Base-by-base conservation (phyloP, 2,113 vertebrate genomes). In the Blennius ocellaris region DNA sequence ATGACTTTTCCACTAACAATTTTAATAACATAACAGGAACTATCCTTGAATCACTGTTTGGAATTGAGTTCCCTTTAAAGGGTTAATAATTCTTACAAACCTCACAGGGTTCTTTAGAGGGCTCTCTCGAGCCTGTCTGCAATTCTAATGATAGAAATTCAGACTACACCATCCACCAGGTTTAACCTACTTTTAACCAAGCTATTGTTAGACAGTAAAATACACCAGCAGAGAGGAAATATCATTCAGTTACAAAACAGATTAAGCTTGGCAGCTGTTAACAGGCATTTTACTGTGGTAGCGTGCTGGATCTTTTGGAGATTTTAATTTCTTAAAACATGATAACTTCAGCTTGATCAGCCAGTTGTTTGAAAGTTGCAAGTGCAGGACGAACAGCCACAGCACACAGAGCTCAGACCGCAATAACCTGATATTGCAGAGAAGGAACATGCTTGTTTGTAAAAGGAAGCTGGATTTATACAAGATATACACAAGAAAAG, bases 111-210 rank as follows among this genome's bases (percentile, higher is more conserved):
- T 67, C 76, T 67, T 58, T 8, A 47, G 53, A 65, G 76, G 73
- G 36, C 56, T 64, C 17, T 69, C 11, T n/a, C 37, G 43, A 78
- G 60, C 48, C 65, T 59, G 55, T 76, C 56, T 58, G 56, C 43
- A 49, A 1, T 0, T 50, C 52, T 79, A 82, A 84, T 77, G 39
- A 78, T 52, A 64, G 65, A 41, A 65, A 70, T 54, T 45, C 56
- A 47, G 39, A 58, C 36, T 38, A 76, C 10, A 76, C 55, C 47
- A 61, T 71, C 79, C 64, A 78, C 56, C 47, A 69, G 39, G 49
- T 80, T 89, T 48, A 82, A 70, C 62, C 64, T 41, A 71, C 65
- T 71, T 80, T 37, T 55, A 5, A 38, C 15, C 54, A 55, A 56
- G 70, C 43, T 72, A 45, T 69, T 69, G 51, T 60, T 17, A 61